Base-by-base conservation (phyloP, 2,888 invertebrate species). In the Pogonocherus hispidulus region DNA sequence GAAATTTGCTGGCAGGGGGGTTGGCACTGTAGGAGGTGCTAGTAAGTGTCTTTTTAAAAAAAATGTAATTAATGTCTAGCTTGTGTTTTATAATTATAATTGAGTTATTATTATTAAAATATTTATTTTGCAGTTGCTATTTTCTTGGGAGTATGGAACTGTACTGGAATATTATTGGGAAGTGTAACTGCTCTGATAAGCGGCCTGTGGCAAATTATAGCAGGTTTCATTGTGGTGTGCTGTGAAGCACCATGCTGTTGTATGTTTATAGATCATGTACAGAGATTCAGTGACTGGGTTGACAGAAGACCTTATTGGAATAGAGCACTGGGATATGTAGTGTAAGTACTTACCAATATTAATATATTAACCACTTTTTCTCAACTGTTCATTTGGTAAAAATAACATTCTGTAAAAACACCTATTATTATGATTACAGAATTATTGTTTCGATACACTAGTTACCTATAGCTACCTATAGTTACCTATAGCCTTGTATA, bases 221-320 rank as follows among this genome's bases (percentile, higher is more conserved):
- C 94, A 71, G 98, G 97, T 44, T 96, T 98, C 86, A 82, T 95
- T 71, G 91, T 96, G 70, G 89, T 97, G 77, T 91, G 94, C 49
- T 90, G 98, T 80, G 99, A 99, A 87, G 98, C 98, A 44, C 99
- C 99, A 0, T 98, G 96, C 85, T 98, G 98, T 87, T 99, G 98
- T 87, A 90, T 96, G 87, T 99, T 97, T 87, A 91, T 99, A 74
- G 98, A 98, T 83, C 95, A 95, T 87, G 96, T 98, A 65, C 94
- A 96, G 86, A 90, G 90, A 70, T 87, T 97, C 63, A 94, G 95
- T 67, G 92, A 92, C 80, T 92, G 91, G 87, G 91, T 95, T 62
- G 97, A 98, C 80, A 87, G 88, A 63, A 90, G 94, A 76, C 96
- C 97, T 0, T 91, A 94, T 82, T 97, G 95, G 94, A 93, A 96